Evolutionary conservation across 2,797 vertebrate genomes (phyloP), one percentile per base, ranked within the genome.

Genomic region (Tolypeutes matacus): DNA sequence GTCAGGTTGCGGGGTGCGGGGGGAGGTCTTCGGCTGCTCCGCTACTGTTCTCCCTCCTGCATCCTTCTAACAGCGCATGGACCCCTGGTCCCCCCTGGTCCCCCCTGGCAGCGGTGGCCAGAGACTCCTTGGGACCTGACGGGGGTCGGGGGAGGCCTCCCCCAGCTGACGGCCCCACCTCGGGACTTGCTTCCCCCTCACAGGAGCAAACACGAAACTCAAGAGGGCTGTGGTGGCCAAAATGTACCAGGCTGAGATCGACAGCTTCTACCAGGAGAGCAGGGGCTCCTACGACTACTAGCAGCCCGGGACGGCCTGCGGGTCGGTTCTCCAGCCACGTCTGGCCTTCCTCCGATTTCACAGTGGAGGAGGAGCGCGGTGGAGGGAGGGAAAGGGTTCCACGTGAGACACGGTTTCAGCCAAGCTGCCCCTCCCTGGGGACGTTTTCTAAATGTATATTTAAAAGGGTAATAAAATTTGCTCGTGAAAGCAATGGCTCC

Each of bases 171-270:
- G 34, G 21, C 25, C 39, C 31, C 21, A 17, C 60, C n/a, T 12
- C 0, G 13, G 25, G 29, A 39, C 62, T 29, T 29, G 58, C 56
- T 34, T 46, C 29, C 29, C 1, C 18, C 83, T 31, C 46, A 0
- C 98, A 99, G 99, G 99, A 34, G 99, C 99, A 0, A 99, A 99
- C 2, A 99, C 99, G 98, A 99, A 99, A 97, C 97, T 99, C 96
- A 99, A 98, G 98, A 98, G 99, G 69, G 96, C 98, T 0, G 97
- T 97, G n/a, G 99, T 99, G 31, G 25, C 53, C 53, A 98, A 99
- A 97, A 99, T 99, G 94, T 99, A 99, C 97, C 98, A 97, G 72
- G 98, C 98, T 0, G 98, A 98, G 65, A 99, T 99, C 0, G 98
- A 99, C 34, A 98, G 98, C 91, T 98, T 99, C 56, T 99, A 99